Conservation (phyloP, 2,888 invertebrate species). For the Aradus depressus region DNA sequence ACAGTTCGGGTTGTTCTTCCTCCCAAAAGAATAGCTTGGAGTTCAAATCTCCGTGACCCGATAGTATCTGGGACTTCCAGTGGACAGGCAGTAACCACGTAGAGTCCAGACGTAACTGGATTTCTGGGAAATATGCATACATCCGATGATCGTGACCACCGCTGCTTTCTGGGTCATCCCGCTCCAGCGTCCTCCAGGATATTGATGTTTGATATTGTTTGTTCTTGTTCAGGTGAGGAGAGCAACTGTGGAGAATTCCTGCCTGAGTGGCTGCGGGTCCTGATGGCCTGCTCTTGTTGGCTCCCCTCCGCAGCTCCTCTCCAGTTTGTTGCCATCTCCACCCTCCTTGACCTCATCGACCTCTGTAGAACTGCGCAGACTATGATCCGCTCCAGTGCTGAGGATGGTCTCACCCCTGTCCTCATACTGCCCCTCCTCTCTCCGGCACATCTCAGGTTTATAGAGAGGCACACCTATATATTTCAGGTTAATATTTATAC, state of each 20-base stretch:
- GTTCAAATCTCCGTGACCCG: no score
- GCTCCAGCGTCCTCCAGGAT: no score
- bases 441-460: slow-evolving; percentile 50
- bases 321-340: slow-evolving; percentile 44
- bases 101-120: no score
- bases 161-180: no score
- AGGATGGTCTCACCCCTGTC: slow-evolving; percentile 50
- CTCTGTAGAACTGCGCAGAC: slow-evolving; percentile 30
- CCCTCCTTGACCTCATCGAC: slow-evolving; percentile 52
- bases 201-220: no score
- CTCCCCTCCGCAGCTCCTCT: slow-evolving; percentile 48
- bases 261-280: slow-evolving; percentile 59
- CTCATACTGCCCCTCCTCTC: slow-evolving; percentile 59
- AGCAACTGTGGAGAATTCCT: slow-evolving; percentile 31
- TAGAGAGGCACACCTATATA: slow-evolving; percentile 55
- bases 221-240: slow-evolving; percentile 7
- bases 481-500: slow-evolving; percentile 46
- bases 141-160: no score
- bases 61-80: no score
- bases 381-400: slow-evolving; percentile 32
- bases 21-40: no score
- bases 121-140: no score
- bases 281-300: slow-evolving; percentile 57
- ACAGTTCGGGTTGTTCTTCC: no score
- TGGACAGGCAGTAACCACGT: no score